These are phyloP conservation scores for Pituophis catenifer DNA, from an alignment of 2,113 vertebrate genomes.

Conservation along the genomic window DNA sequence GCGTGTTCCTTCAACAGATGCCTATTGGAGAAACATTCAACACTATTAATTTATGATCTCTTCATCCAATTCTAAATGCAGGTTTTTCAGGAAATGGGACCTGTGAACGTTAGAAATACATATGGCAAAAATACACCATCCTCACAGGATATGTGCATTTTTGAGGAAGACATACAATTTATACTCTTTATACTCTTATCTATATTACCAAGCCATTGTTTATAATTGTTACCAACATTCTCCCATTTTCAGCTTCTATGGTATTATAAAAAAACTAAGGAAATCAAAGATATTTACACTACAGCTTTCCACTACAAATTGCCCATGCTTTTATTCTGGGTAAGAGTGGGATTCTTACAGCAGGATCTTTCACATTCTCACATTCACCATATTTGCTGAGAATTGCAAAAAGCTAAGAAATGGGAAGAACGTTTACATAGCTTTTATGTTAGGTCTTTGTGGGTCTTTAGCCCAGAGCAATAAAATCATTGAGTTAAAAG, in stretches of 20 bases:
- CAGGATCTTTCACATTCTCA: not conserved
- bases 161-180: no score
- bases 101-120: not conserved
- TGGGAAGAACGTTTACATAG: not conserved
- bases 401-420: not conserved
- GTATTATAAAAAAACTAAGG: not conserved
- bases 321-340: not conserved
- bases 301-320: not conserved
- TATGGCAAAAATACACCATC: not conserved
- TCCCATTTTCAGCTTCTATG: not conserved
- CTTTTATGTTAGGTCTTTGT: not conserved
- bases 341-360: not conserved
- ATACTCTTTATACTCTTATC: not conserved
- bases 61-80: not conserved
- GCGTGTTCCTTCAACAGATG: not conserved
- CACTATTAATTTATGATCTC: not conserved
- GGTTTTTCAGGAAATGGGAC: not conserved
- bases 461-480: not conserved
- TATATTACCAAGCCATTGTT: not conserved
- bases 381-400: not conserved
- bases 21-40: not conserved
- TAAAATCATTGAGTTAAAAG: not conserved
- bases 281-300: not conserved
- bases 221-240: not conserved
- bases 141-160: not conserved